phyloP scores from a whole-genome alignment of 2,113 vertebrate genomes.

The Dolichotis patagonum region DNA sequence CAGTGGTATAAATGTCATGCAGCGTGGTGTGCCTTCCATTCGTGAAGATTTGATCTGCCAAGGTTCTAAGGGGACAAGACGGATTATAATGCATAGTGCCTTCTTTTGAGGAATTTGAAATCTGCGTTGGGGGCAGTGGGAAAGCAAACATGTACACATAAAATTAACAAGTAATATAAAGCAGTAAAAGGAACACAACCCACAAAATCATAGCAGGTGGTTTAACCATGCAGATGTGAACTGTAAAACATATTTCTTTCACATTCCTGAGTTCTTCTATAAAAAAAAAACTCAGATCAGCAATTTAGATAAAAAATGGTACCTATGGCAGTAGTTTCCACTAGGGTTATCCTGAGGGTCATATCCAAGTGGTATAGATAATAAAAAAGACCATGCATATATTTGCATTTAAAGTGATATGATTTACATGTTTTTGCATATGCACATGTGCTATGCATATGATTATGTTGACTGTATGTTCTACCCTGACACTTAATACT shows the following conservation, averaged over 20 bases:
- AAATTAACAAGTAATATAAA: background rate
- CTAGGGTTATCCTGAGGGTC: constrained; percentile 78
- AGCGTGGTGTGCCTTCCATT: background rate
- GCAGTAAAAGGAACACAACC: constrained; percentile 5
- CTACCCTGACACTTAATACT: constrained; percentile 36
- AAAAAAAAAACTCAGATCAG: constrained; percentile 65
- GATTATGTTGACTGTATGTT: constrained; percentile 57
- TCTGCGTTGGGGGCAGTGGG: background rate
- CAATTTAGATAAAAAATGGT: constrained; percentile 67
- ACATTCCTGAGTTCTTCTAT: constrained; percentile 44
- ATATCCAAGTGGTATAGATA: constrained; percentile 65
- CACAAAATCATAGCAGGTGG: constrained; percentile 49
- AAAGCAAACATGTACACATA: constrained; percentile 62
- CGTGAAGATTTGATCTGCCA: background rate
- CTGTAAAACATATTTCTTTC: constrained; percentile 59
- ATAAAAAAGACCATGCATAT: constrained; percentile 67
- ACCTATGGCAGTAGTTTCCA: constrained; percentile 59
- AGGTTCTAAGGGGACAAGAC: background rate
- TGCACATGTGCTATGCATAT: constrained; percentile 27
- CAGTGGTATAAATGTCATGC: background rate
- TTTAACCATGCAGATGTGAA: constrained; percentile 62
- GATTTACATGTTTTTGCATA: constrained; percentile 81
- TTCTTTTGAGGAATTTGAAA: constrained; percentile 61
- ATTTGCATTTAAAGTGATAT: constrained; percentile 76
- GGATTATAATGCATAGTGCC: background rate